Percentiles rank a stretch among this genome's conserved stretches.
These are phyloP conservation scores for Chloroclystis v-ata DNA, from an alignment of 2,888 invertebrate genomes.

Conservation along the genomic window DNA sequence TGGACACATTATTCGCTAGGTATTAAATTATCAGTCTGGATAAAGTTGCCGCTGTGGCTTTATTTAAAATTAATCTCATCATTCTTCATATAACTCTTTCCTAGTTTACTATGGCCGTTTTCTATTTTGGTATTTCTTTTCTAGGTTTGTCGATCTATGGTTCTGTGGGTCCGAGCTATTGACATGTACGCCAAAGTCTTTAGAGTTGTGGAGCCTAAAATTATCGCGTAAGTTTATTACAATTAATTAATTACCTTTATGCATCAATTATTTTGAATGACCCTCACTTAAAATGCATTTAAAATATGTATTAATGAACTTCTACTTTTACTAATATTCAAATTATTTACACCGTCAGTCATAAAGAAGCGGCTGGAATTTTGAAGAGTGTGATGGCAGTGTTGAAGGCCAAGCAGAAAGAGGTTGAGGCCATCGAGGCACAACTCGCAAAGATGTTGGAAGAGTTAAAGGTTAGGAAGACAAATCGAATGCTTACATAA, in stretches of 20 bases:
- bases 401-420: slow-evolving; percentile 87
- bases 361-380: slow-evolving; percentile 87
- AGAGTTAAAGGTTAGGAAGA: slow-evolving; percentile 82
- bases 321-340: background rate
- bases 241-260: background rate
- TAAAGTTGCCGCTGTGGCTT: too few relatives aligned
- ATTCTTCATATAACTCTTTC: too few relatives aligned
- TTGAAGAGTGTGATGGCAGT: slow-evolving; percentile 86
- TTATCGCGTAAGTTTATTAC: slow-evolving; percentile 79
- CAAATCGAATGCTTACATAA: too few relatives aligned
- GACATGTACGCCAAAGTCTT: slow-evolving; percentile 93
- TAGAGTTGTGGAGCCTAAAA: slow-evolving; percentile 92
- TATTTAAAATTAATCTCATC: too few relatives aligned
- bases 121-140: slow-evolving; percentile 65
- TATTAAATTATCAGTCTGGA: too few relatives aligned
- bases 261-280: background rate
- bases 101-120: too few relatives aligned
- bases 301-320: too few relatives aligned
- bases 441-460: slow-evolving; percentile 84
- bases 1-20: too few relatives aligned
- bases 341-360: slow-evolving; percentile 55
- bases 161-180: slow-evolving; percentile 95
- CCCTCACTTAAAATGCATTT: too few relatives aligned
- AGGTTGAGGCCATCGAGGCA: slow-evolving; percentile 88
- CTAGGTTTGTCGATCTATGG: slow-evolving; percentile 93